Evolutionary conservation across 2,888 invertebrate species (phyloP).

Genomic region (Azorinus chamasolen): DNA sequence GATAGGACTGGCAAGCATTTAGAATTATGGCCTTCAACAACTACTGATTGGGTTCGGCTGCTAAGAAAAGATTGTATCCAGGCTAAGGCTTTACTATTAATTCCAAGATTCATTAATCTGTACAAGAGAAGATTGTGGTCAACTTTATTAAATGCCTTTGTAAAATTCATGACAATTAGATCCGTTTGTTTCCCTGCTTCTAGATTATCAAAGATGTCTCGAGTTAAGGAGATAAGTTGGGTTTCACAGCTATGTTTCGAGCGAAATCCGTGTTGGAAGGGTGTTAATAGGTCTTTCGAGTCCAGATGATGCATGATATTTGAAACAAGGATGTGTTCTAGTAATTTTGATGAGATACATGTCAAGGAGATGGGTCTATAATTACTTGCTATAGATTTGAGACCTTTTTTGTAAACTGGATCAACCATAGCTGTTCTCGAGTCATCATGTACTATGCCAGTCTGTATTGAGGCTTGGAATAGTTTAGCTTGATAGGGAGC

Average conservation of each 20-base stretch:
- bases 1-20: constrained; percentile 16
- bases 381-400: constrained; percentile 25
- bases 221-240: constrained; percentile 13
- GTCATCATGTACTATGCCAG: constrained; percentile 35
- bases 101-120: constrained; percentile 4
- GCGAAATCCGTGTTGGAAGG: constrained; percentile 23
- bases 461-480: constrained; percentile 4
- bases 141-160: constrained; percentile 34
- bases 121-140: constrained; percentile 8
- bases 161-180: constrained; percentile 8
- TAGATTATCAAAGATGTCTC: constrained; percentile 7
- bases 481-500: constrained; percentile 10
- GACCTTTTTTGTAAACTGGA: constrained; percentile 34
- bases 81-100: not conserved
- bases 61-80: too few species aligned
- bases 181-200: constrained; percentile 25
- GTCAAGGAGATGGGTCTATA: constrained; percentile 46
- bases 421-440: constrained; percentile 21
- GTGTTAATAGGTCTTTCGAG: constrained; percentile 4
- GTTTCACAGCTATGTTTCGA: constrained; percentile 31
- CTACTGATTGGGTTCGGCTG: constrained; percentile 26
- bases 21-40: constrained; percentile 20
- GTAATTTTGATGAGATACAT: constrained; percentile 32
- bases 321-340: constrained; percentile 34
- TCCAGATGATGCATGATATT: constrained; percentile 35